These are phyloP conservation scores for Gila robusta DNA, from an alignment of 2,797 vertebrate species.

Conservation along the genomic window DNA sequence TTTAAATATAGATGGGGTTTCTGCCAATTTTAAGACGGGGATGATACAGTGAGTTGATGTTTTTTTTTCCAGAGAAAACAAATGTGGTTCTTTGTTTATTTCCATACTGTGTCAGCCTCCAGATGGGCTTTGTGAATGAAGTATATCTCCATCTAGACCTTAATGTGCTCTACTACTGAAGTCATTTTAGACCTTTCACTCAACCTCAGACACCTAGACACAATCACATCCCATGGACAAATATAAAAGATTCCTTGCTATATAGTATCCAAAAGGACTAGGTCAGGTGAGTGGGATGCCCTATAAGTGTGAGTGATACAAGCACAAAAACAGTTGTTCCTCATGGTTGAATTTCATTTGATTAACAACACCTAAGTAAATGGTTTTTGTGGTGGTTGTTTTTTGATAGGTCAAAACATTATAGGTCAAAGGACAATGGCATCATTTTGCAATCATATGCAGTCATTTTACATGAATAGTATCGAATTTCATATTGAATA, in stretches of 20 bases:
- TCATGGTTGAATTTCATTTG: background rate
- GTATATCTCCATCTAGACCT: background rate
- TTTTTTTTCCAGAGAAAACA: slow-evolving; percentile 18
- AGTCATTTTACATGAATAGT: background rate
- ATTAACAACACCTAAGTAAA: background rate
- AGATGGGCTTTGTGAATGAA: slow-evolving; percentile 18
- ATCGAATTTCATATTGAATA: background rate
- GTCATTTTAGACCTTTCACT: slow-evolving; percentile 27
- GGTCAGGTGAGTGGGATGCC: slow-evolving; percentile 1
- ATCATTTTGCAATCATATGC: background rate
- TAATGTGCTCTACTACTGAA: background rate
- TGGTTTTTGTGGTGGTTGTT: background rate
- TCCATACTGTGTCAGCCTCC: background rate
- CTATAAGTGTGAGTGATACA: background rate
- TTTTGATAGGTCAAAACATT: background rate
- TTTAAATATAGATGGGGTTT: slow-evolving; percentile 22
- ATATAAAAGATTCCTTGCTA: background rate
- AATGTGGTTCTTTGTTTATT: slow-evolving; percentile 31
- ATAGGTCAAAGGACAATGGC: background rate
- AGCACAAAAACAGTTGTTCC: background rate
- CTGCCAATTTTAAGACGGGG: background rate
- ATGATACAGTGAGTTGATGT: slow-evolving; percentile 16
- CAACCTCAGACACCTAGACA: slow-evolving; percentile 9
- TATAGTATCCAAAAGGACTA: background rate
- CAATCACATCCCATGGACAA: background rate